Evolutionary conservation across 2,888 invertebrate species (phyloP).

Genomic region (Apodemia hepburni): DNA sequence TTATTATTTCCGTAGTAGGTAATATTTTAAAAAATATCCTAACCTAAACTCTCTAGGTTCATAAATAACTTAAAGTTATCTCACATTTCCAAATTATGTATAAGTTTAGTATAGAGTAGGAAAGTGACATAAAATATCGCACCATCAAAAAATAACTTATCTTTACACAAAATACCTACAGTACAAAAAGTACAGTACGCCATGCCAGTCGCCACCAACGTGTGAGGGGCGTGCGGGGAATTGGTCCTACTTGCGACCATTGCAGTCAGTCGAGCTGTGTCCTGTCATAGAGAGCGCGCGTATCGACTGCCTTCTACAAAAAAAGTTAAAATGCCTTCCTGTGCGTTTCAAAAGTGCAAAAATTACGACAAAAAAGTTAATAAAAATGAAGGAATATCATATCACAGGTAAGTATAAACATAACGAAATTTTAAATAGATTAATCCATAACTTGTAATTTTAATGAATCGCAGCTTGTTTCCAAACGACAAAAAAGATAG

Average conservation of each 20-base stretch:
- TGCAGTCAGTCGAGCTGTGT: neutral
- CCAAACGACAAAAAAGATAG: constrained; percentile 1
- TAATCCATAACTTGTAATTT: neutral
- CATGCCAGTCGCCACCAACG: neutral
- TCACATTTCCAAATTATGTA: too few species aligned
- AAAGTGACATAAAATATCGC: too few species aligned
- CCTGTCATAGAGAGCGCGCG: neutral
- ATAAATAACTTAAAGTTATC: too few species aligned
- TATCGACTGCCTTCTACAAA: neutral
- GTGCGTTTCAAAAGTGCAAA: neutral
- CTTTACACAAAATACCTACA: too few species aligned
- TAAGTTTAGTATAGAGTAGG: too few species aligned
- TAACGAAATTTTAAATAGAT: constrained; percentile 1
- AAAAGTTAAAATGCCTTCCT: neutral
- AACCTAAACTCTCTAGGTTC: too few species aligned
- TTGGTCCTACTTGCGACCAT: neutral
- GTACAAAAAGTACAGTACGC: neutral
- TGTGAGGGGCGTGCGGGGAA: neutral
- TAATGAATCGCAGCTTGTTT: neutral
- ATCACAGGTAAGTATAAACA: constrained; percentile 6
- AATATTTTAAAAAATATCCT: too few species aligned
- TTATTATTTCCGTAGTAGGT: too few species aligned
- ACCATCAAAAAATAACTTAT: too few species aligned
- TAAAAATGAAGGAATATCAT: neutral
- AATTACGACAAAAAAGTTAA: constrained; percentile 2